Conservation (phyloP, 2,888 invertebrate species). For the Epinotia bilunana region DNA sequence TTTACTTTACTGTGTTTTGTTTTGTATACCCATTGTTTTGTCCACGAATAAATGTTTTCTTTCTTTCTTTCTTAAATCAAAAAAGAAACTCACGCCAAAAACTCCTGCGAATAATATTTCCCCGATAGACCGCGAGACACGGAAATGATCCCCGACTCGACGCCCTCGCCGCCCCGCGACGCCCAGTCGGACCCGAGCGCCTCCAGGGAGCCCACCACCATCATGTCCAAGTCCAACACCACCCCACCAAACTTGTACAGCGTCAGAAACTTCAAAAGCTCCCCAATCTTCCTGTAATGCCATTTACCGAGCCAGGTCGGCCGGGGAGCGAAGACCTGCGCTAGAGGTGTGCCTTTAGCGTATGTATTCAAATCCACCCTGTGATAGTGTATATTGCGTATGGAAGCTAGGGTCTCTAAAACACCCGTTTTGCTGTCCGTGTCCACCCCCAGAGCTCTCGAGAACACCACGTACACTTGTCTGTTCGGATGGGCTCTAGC, state of each 20-base stretch:
- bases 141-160: conserved; percentile 42
- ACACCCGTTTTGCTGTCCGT: conserved; percentile 18
- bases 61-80: no score
- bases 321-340: conserved; percentile 35
- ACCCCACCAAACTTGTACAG: conserved; percentile 45
- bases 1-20: no score
- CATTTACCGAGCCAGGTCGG: conserved; percentile 17
- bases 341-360: conserved; percentile 42
- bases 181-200: conserved; percentile 40
- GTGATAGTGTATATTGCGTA: conserved; percentile 32
- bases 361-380: conserved; percentile 43
- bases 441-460: not conserved
- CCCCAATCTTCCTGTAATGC: conserved; percentile 21
- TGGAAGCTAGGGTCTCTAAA: conserved; percentile 26
- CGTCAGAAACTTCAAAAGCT: conserved; percentile 45
- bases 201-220: conserved; percentile 37
- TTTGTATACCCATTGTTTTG: no score
- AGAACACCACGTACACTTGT: conserved; percentile 33
- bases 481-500: conserved; percentile 34
- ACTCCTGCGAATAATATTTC: conserved; percentile 20
- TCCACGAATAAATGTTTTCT: no score
- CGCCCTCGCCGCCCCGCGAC: conserved; percentile 10
- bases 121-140: conserved; percentile 21
- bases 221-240: conserved; percentile 45
- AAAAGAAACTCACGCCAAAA: conserved; percentile 33